Evolutionary conservation across 2,113 vertebrate species (phyloP).

Genomic region (Tinamus guttatus): DNA sequence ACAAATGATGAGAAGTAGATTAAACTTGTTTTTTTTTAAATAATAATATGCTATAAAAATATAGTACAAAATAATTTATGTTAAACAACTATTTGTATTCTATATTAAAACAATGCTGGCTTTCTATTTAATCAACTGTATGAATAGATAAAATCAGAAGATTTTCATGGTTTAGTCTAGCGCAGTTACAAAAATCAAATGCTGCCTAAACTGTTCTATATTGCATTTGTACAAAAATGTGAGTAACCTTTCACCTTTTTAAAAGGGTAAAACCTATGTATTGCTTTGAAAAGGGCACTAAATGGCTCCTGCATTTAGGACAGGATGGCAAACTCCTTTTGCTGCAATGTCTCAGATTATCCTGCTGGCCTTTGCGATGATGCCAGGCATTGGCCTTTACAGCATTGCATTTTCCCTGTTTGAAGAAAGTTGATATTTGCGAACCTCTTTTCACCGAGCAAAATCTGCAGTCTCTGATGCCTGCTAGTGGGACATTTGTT

Average conservation of each 20-base stretch:
- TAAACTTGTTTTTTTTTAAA: not conserved
- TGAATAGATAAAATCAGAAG: not conserved
- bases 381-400: conserved; percentile 52
- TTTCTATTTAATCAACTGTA: not conserved
- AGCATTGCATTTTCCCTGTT: conserved; percentile 41
- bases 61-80: not conserved
- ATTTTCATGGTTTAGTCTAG: not conserved
- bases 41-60: not conserved
- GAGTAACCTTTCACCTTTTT: conserved; percentile 54
- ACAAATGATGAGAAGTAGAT: not conserved
- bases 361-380: conserved; percentile 53
- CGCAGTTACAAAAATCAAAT: not conserved
- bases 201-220: conserved; percentile 35
- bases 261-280: conserved; percentile 35
- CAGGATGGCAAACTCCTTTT: not conserved
- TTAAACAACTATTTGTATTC: not conserved
- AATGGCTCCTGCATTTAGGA: conserved; percentile 35
- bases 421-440: conserved; percentile 47
- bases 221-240: conserved; percentile 17
- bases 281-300: conserved; percentile 64
- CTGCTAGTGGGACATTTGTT: conserved; percentile 70
- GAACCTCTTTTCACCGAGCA: conserved; percentile 35
- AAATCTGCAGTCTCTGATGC: conserved; percentile 69
- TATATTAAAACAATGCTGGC: not conserved
- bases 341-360: conserved; percentile 32